Conservation (phyloP, 2,113 vertebrate species). For the Bostrychus sinensis region DNA sequence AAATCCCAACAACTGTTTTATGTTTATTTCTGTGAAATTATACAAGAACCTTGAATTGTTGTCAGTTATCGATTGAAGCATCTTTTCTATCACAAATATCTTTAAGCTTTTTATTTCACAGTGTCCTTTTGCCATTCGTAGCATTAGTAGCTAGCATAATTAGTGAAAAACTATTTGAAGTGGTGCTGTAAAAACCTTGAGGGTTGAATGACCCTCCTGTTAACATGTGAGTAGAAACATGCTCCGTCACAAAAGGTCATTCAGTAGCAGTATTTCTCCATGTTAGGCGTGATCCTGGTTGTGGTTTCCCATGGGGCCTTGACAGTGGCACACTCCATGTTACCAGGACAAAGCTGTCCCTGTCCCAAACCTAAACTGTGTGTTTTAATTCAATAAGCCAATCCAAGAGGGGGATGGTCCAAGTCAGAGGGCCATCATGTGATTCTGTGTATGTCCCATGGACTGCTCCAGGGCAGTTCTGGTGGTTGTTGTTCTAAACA, state of each 20-base stretch:
- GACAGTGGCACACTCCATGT: constrained; percentile 12
- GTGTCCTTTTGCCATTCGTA: neutral
- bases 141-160: neutral
- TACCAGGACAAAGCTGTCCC: constrained; percentile 35
- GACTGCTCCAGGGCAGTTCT: neutral
- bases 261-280: constrained; percentile 12
- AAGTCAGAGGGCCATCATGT: constrained; percentile 14
- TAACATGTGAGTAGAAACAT: neutral
- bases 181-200: neutral
- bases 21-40: too few relatives aligned
- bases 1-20: too few relatives aligned
- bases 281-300: constrained; percentile 12
- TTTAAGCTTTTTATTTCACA: too few relatives aligned
- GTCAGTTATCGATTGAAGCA: too few relatives aligned
- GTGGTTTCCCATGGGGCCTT: constrained; percentile 32
- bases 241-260: constrained; percentile 7
- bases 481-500: neutral
- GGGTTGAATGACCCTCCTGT: neutral
- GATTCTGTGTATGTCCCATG: constrained; percentile 7
- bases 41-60: too few relatives aligned
- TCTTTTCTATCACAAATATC: too few relatives aligned
- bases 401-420: constrained; percentile 15
- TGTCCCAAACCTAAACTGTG: constrained; percentile 38
- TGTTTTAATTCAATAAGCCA: constrained; percentile 47
- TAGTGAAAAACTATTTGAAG: neutral